Base-by-base conservation (phyloP, 2,797 vertebrate genomes). In the Syncerus caffer region DNA sequence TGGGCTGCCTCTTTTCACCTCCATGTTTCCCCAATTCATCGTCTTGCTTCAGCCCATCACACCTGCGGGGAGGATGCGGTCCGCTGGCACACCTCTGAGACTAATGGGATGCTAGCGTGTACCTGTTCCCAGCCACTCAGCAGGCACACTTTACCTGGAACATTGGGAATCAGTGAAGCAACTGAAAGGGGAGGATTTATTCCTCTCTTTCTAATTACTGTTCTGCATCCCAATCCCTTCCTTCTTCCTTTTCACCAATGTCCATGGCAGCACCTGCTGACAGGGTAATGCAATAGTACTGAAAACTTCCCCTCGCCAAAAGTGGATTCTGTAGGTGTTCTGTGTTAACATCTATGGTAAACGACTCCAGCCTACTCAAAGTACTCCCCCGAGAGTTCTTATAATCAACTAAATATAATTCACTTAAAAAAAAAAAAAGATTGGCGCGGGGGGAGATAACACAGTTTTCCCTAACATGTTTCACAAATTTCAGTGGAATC, bases 121-220 rank as follows among this genome's bases (percentile, higher is more conserved):
- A 71, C 53, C 62, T 78, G 84, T 45, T 79, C 86, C 47, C 79
- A 93, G 97, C 47, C 91, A 51, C 97, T 67, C 97, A 93, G 97
- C 97, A 97, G 97, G 97, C 16, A 29, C 45, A 23, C 95, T 83
- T 53, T 79, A 97, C 97, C 96, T 97, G 96, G 95, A 92, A 96
- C 93, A 95, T 3, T 86, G 94, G 90, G 31, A 55, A 95, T 0
- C 11, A 6, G 79, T 93, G 71, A 97, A 87, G 96, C 92, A 96
- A 27, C 38, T 3, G 78, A 76, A 97, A 97, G 51, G 17, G 91
- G 0, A 38, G 80, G 97, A 98, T 11, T 95, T 55, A 51, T 57
- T 90, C 97, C 4, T 89, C 93, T 80, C 23, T 96, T 42, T 7
- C 71, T 90, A 89, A 9, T 71, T 51, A 93, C 42, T 27, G 58